Percentiles rank a stretch among this genome's conserved stretches.
phyloP scores from a whole-genome alignment of 2,888 invertebrate species.

The Drosophila diplacantha region DNA sequence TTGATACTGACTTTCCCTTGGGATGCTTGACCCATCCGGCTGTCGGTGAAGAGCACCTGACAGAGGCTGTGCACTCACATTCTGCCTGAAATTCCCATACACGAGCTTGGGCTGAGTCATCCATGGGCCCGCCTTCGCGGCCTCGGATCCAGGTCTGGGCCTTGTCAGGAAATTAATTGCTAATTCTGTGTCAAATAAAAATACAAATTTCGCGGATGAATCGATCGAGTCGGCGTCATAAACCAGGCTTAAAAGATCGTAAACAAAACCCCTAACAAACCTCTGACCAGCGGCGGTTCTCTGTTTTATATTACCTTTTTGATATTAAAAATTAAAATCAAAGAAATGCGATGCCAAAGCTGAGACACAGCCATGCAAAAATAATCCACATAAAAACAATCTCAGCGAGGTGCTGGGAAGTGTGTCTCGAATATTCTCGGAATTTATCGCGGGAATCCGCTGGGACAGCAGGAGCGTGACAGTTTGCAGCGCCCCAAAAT shows the following conservation, averaged over 20 bases:
- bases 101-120: conserved; percentile 1
- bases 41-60: conserved; percentile 43
- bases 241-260: conserved; percentile 63
- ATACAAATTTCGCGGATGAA: conserved; percentile 36
- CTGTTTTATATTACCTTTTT: conserved; percentile 37
- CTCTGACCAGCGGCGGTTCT: conserved; percentile 28
- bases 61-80: conserved; percentile 9
- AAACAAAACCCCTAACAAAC: conserved; percentile 49
- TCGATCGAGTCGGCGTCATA: conserved; percentile 64
- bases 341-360: conserved; percentile 33
- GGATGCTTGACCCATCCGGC: conserved; percentile 3
- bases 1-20: background rate
- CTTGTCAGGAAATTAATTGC: conserved; percentile 58
- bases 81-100: conserved; percentile 3
- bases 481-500: conserved; percentile 53
- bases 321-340: conserved; percentile 50
- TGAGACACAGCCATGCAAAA: conserved; percentile 25
- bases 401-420: conserved; percentile 13
- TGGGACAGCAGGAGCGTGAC: conserved; percentile 42
- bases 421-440: conserved; percentile 49
- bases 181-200: conserved; percentile 54
- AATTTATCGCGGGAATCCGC: conserved; percentile 35
- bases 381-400: conserved; percentile 34
- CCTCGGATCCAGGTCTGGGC: conserved; percentile 1
- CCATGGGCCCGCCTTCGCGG: conserved; percentile 43